phyloP scores from a whole-genome alignment of 2,797 vertebrate species.

The Tokudaia tokunoshimensis region DNA sequence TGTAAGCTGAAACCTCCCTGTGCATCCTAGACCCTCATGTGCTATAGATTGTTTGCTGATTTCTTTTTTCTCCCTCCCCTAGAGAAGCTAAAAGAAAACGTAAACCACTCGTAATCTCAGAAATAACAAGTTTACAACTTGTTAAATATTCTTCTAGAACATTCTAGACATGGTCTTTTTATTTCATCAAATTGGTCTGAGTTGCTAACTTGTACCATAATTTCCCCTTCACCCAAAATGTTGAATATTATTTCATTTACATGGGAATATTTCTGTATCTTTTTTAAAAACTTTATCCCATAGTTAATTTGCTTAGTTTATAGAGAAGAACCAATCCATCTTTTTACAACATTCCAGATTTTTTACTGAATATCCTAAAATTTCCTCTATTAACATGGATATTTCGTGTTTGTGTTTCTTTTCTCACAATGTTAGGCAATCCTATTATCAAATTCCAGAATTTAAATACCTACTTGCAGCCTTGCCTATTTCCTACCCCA shows the following conservation, averaged over 20 bases:
- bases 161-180: background rate
- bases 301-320: background rate
- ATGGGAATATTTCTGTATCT: background rate
- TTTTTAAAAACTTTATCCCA: background rate
- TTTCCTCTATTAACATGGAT: background rate
- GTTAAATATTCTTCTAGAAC: background rate
- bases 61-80: background rate
- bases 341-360: background rate
- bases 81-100: background rate
- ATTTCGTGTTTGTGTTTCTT: background rate
- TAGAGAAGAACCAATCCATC: background rate
- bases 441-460: background rate
- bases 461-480: background rate
- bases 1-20: background rate
- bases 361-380: background rate
- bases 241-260: constrained; percentile 13
- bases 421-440: background rate
- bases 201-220: background rate
- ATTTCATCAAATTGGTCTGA: background rate
- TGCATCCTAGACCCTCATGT: background rate
- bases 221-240: background rate
- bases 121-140: constrained; percentile 36
- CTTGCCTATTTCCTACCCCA: background rate
- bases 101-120: background rate
- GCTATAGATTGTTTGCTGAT: background rate